Evolutionary conservation across 2,113 vertebrate species (phyloP), one percentile per base, ranked within the genome.

Genomic region (Toxostoma redivivum): DNA sequence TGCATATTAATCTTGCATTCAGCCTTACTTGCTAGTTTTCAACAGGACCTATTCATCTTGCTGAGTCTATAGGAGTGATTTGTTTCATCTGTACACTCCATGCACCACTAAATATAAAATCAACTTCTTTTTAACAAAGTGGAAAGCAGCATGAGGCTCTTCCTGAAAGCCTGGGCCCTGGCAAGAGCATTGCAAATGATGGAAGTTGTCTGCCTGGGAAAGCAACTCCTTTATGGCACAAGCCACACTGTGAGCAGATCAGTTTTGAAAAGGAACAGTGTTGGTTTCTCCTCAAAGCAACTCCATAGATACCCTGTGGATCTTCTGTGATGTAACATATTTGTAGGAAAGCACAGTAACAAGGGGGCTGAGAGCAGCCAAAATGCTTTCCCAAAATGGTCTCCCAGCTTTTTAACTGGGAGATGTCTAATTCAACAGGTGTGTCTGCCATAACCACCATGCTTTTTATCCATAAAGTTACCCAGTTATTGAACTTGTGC

Each of bases 1-100:
- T 97, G 96, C 96, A 98, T 98, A 98, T 98, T 98, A 98, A 98
- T 98, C 97, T 97, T 97, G 54, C 82, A 95, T 92, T 95, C 89
- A 96, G 96, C 79, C 45, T 97, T 84, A 90, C 88, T 97, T 96
- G 94, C 86, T 93, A 78, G 93, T 81, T 98, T 95, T 92, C 95
- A 97, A 76, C 95, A 97, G 95, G 84, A 93, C 67, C 97, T 95
- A 97, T 98, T 97, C 94, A 97, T 98, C 97, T 97, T 97, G 72
- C 74, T 86, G 95, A 92, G 86, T 94, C 95, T 95, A 90, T 79
- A 91, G 93, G 74, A 97, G 82, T 92, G 92, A 98, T 97, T 98
- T 98, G 82, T 97, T 98, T 97, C 97, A 86, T 97, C 95, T 92
- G 79, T 82, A 92, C 87, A 44, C 95, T 95, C 96, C 86, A 94